Base-by-base conservation (phyloP, 2,797 vertebrate species). In the Hafferia zeledoni region DNA sequence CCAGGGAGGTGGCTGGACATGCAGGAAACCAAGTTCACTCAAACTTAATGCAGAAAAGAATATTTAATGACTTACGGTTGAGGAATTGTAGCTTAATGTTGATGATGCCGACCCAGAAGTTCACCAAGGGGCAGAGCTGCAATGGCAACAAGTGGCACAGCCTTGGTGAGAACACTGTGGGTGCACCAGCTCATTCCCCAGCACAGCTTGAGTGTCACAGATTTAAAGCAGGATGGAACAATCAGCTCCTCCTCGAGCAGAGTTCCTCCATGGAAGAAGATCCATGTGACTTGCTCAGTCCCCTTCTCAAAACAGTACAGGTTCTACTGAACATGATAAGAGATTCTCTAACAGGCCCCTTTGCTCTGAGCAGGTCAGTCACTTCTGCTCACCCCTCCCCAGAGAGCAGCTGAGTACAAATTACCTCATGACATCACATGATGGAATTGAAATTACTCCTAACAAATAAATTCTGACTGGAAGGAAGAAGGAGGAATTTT, bases 121-220 rank as follows among this genome's bases (percentile, higher is more conserved):
- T 78, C 76, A 97, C 83, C 4, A 95, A 3, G 0, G 96, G 96
- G 68, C 97, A 97, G 30, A 98, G 68, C 97, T 97, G 94, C 60
- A 95, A 94, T 0, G 43, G 64, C 2, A 94, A 74, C 17, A 39
- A 83, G 55, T 1, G 71, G 39, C 77, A 85, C 11, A 61, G 6
- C 59, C 17, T 23, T 2, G 5, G 43, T 86, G 72, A 88, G 89
- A 35, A 0, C 6, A 2, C 8, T 1, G 2, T 1, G 46, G 61
- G 25, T 11, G 52, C 6, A 46, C 39, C 17, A 17, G 16, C 0
- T 0, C 0, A 0, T 7, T 19, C 68, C 39, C n/a, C 18, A 10
- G 14, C 52, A 10, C 4, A 0, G 0, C 19, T 23, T 2, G 9
- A 11, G 30, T 41, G 44, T 46, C 72, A 79, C 46, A n/a, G 55